phyloP scores from a whole-genome alignment of 2,797 vertebrate species.

The Varecia variegata region DNA sequence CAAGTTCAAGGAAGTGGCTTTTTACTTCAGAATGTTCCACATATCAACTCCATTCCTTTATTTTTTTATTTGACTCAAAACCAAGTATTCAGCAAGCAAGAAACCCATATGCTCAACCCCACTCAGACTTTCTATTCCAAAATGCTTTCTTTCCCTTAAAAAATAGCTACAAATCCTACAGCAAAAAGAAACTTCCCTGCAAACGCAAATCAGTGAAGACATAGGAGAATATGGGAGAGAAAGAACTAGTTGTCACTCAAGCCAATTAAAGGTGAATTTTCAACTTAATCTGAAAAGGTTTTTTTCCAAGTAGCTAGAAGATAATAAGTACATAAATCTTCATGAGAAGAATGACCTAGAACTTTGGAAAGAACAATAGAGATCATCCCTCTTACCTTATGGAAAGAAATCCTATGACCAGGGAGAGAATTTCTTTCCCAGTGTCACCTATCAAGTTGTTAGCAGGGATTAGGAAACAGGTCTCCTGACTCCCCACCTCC shows the following conservation, averaged over 20 bases:
- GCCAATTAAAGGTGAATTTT: slow-evolving; percentile 27
- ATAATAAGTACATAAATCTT: background rate
- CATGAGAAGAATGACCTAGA: slow-evolving; percentile 22
- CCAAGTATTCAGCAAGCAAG: background rate
- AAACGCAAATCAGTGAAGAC: slow-evolving; percentile 3
- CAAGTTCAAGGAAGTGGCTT: background rate
- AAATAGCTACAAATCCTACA: background rate
- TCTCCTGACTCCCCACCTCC: background rate
- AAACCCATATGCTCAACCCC: background rate
- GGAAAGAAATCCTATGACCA: background rate
- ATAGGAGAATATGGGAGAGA: background rate
- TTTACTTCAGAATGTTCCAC: background rate
- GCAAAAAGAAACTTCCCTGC: background rate
- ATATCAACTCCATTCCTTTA: background rate
- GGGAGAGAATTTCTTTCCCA: slow-evolving; percentile 29
- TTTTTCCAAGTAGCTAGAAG: background rate
- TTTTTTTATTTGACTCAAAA: background rate
- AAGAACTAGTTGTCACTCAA: slow-evolving; percentile 1
- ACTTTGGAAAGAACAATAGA: background rate
- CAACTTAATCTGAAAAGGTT: background rate
- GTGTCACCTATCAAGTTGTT: background rate
- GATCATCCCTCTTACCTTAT: background rate
- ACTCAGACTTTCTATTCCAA: background rate
- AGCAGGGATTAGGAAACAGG: background rate
- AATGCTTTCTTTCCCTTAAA: background rate